A percentile compares a stretch with the other conserved stretches of the same genome.
Conservation (phyloP, 2,797 vertebrate genomes). For the Eidolon dupreanum region DNA sequence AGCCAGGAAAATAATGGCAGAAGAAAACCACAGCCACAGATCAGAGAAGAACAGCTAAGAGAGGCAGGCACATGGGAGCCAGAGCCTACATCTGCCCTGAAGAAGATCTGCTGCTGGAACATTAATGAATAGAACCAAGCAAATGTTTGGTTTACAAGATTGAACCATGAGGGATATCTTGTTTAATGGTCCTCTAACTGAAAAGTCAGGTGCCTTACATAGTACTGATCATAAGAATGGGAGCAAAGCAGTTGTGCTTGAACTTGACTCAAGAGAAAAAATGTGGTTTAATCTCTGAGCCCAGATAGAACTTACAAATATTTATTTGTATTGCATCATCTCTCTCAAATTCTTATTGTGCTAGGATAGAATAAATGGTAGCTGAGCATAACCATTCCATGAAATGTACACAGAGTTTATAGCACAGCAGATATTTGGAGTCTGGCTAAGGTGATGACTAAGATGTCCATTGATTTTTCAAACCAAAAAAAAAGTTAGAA, state of each 20-base stretch:
- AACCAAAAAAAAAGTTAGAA: neutral
- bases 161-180: neutral
- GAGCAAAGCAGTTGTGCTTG: neutral
- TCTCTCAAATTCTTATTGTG: neutral
- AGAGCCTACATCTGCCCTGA: neutral
- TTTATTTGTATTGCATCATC: neutral
- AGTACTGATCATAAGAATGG: neutral
- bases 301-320: neutral
- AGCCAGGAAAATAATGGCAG: constrained; percentile 25
- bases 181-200: neutral
- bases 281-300: neutral
- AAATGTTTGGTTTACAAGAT: neutral
- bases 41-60: neutral
- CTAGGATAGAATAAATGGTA: neutral
- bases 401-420: neutral
- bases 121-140: neutral
- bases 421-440: neutral
- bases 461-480: neutral
- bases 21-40: neutral
- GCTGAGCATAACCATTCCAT: neutral
- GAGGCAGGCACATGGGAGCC: neutral
- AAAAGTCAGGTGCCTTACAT: neutral
- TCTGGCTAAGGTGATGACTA: neutral
- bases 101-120: neutral
- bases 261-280: neutral